A percentile compares a stretch with the other conserved stretches of the same genome.
Conservation (phyloP, 2,113 vertebrate species). For the Corythornis cristatus region DNA sequence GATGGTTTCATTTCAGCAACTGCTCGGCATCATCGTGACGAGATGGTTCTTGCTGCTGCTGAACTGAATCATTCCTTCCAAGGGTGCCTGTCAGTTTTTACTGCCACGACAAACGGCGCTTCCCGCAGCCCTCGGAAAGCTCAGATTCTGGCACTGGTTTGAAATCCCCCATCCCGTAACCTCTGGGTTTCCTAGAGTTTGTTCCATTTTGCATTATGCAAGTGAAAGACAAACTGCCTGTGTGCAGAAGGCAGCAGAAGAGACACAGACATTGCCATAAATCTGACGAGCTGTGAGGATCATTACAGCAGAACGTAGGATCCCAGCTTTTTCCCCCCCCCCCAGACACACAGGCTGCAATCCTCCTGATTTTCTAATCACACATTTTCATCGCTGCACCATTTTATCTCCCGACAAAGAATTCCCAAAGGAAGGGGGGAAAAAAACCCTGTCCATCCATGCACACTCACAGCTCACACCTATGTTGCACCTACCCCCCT, state of each 20-base stretch:
- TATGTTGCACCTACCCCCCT: not conserved
- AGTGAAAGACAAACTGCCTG: not conserved
- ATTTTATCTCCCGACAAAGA: not conserved
- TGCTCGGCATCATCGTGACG: not conserved
- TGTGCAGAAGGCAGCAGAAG: not conserved
- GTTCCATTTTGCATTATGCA: constrained; percentile 2
- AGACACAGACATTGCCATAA: not conserved
- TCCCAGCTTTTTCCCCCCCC: not conserved
- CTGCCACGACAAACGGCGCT: not conserved
- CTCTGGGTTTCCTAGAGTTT: not conserved
- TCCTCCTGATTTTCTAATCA: not conserved
- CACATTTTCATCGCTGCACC: not conserved
- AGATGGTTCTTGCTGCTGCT: not conserved
- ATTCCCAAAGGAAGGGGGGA: not conserved
- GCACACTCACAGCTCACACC: not conserved
- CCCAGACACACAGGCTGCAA: not conserved
- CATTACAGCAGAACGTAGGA: not conserved
- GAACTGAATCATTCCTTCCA: not conserved
- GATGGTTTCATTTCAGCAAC: not conserved
- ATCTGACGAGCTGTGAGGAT: not conserved
- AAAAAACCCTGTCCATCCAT: not conserved
- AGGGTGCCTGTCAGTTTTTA: not conserved
- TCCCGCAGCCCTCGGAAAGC: not conserved
- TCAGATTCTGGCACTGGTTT: not conserved
- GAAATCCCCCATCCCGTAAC: not conserved